Base-by-base conservation (phyloP, 2,888 invertebrate species). In the Tethea ocularis region DNA sequence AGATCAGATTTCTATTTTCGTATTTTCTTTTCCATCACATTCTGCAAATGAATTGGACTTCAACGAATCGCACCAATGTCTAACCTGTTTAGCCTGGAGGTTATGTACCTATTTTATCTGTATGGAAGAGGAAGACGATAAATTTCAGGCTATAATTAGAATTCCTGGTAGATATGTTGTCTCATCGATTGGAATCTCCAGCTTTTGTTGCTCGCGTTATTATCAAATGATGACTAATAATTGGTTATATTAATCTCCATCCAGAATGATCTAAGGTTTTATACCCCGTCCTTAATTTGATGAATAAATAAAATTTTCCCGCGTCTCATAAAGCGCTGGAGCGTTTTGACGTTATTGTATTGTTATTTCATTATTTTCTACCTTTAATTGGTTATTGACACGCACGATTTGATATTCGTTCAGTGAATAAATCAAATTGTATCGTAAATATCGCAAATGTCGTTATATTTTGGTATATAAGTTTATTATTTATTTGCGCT, bases 61-160 rank as follows among this genome's bases (percentile, higher is more conserved):
- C 46, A 53, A 26, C 26, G 17, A 29, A 53, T 17, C 52, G n/a
- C 17, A 52, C 29, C 29, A 13, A 17, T 41, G n/a, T 41, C 57
- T 33, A 33, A 33, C 13, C 0, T 26, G 52, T 24, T 24, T 29
- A 13, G 13, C 46, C 57, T 23, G 46, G 38, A 17, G 26, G 29
- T 53, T 26, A 26, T 53, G 51, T 57, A 63, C 63, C 61, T 59
- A 62, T 60, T 60, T 59, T 58, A 66, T 66, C 63, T 59, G 56
- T 23, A 51, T 51, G 58, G 23, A 51, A 36, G 56, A 60, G 60
- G 56, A 61, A 38, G 51, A 33, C 56, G 56, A 51, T 62, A 61
- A 63, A 63, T 66, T 59, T 53, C 17, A 20, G 20, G 53, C 54
- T 59, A 53, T 66, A 66, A 66, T 66, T 66, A 59, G 61, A 51